These are phyloP conservation scores for Cantharis rustica DNA, from an alignment of 2,888 invertebrate species.

Conservation along the genomic window DNA sequence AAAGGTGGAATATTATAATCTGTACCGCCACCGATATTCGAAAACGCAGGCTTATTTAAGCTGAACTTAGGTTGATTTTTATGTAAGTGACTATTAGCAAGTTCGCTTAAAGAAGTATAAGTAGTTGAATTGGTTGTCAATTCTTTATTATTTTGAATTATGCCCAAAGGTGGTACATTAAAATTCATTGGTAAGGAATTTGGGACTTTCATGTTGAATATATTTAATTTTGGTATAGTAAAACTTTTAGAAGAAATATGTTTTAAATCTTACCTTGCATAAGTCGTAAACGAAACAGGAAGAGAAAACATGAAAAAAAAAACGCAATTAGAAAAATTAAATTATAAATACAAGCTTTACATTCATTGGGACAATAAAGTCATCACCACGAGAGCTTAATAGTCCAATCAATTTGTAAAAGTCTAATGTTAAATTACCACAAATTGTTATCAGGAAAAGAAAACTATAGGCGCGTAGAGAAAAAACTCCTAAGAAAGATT, in stretches of 20 bases:
- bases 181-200: neutral
- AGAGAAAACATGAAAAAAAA: slow-evolving; percentile 27
- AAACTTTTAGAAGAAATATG: slow-evolving; percentile 33
- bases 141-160: neutral
- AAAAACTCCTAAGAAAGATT: too few relatives aligned
- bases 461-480: too few relatives aligned
- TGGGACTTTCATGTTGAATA: slow-evolving; percentile 14
- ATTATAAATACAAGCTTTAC: too few relatives aligned
- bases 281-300: slow-evolving; percentile 39
- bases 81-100: neutral
- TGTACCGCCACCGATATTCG: slow-evolving; percentile 13
- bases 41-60: neutral
- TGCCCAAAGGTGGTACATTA: neutral
- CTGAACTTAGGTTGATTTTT: neutral
- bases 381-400: too few relatives aligned
- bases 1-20: neutral
- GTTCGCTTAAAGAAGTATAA: neutral
- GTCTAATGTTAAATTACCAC: too few relatives aligned
- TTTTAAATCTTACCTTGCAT: slow-evolving; percentile 59
- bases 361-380: too few relatives aligned
- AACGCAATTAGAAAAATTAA: slow-evolving; percentile 11
- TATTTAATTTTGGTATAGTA: slow-evolving; percentile 41
- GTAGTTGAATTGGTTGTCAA: neutral
- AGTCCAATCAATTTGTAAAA: too few relatives aligned
- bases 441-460: too few relatives aligned